Evolutionary conservation across 2,113 vertebrate genomes (phyloP).

Genomic region (Leucopsar rothschildi): DNA sequence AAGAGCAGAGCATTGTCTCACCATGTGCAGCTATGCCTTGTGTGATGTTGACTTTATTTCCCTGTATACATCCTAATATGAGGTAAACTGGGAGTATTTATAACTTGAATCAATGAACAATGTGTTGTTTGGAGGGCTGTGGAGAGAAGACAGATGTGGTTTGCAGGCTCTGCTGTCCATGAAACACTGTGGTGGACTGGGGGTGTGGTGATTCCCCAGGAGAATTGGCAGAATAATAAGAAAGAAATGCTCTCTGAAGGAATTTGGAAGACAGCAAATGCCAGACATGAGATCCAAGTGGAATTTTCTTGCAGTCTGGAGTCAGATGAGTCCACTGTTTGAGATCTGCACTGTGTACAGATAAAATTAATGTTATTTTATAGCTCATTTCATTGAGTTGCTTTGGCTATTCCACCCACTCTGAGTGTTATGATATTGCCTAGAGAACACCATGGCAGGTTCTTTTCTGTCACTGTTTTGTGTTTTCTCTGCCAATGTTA

Average conservation of each 20-base stretch:
- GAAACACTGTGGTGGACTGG: background rate
- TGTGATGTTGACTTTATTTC: background rate
- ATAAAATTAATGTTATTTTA: background rate
- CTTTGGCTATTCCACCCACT: background rate
- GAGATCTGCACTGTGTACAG: background rate
- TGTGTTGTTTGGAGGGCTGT: background rate
- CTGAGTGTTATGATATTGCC: background rate
- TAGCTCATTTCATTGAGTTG: background rate
- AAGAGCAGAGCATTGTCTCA: background rate
- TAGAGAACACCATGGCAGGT: background rate
- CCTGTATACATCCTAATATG: background rate
- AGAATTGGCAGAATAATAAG: background rate
- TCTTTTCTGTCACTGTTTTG: background rate
- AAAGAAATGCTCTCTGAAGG: background rate
- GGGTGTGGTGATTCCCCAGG: background rate
- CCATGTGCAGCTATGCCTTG: background rate
- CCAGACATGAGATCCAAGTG: background rate
- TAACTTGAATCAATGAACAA: background rate
- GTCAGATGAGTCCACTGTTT: background rate
- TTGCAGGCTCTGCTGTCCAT: background rate
- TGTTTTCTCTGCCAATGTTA: background rate
- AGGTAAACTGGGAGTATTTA: background rate
- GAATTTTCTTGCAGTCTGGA: background rate
- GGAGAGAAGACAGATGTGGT: background rate
- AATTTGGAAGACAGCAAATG: background rate